These are phyloP conservation scores for Athalia cordata DNA, from an alignment of 2,888 invertebrate species.

Conservation along the genomic window DNA sequence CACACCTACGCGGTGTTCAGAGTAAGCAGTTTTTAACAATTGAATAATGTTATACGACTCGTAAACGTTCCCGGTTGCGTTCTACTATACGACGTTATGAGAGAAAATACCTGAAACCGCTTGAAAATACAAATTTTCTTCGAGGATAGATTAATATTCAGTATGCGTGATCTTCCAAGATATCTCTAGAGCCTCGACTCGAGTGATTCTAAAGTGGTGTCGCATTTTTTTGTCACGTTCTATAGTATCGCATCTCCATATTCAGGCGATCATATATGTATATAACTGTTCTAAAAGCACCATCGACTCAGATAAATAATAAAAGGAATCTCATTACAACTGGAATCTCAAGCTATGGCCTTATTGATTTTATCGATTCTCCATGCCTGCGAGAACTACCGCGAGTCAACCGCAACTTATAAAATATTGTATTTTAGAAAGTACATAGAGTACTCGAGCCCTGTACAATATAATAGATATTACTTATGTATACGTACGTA, in stretches of 20 bases:
- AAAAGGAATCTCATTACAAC: conserved; percentile 12
- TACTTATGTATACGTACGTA: too few species aligned
- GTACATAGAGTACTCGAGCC: too few species aligned
- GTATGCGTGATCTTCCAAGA: conserved; percentile 23
- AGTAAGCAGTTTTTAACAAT: conserved; percentile 11
- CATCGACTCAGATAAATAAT: conserved; percentile 12
- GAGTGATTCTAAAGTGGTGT: conserved; percentile 32
- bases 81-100: background rate
- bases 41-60: conserved; percentile 9
- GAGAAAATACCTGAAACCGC: background rate
- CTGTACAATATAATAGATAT: too few species aligned
- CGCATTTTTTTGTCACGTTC: conserved; percentile 32
- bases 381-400: background rate
- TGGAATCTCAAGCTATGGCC: background rate
- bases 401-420: too few species aligned
- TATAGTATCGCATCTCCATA: conserved; percentile 21
- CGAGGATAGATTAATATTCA: background rate
- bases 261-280: conserved; percentile 20
- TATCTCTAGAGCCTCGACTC: conserved; percentile 24
- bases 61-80: background rate
- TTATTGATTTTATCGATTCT: conserved; percentile 16
- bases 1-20: background rate
- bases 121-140: conserved; percentile 3
- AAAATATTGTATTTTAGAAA: too few species aligned
- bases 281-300: conserved; percentile 13